Percentiles rank a stretch among this genome's conserved stretches.
phyloP scores from a whole-genome alignment of 2,888 invertebrate species.

The Caenorhabditis panamensis region DNA sequence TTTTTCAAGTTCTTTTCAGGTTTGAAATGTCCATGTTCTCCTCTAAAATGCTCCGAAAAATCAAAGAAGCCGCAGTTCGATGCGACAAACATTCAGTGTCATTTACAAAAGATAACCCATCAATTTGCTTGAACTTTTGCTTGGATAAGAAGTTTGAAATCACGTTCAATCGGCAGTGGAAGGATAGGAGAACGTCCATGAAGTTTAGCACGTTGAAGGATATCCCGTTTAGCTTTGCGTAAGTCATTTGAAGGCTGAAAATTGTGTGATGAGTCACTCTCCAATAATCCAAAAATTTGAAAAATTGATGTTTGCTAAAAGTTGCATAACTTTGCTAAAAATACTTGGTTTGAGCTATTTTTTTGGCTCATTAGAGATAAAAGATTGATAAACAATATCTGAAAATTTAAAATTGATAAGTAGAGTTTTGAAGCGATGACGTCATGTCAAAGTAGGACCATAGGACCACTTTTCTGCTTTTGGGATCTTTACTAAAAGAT shows the following conservation, averaged over 20 bases:
- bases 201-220: background rate
- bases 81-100: conserved; percentile 10
- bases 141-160: background rate
- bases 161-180: background rate
- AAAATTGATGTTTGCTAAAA: background rate
- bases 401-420: background rate
- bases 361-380: background rate
- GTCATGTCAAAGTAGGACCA: background rate
- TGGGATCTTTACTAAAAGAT: no score
- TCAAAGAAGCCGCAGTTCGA: conserved; percentile 9
- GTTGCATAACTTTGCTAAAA: background rate
- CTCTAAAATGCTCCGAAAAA: background rate
- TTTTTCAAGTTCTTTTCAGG: background rate
- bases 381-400: background rate
- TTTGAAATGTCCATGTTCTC: conserved; percentile 11
- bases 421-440: background rate
- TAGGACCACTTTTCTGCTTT: no score
- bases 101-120: conserved; percentile 3
- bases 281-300: background rate
- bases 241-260: background rate
- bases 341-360: background rate
- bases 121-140: background rate
- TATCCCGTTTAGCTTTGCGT: conserved; percentile 7
- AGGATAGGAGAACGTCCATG: background rate
- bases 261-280: background rate